Conservation (phyloP, 2,888 invertebrate species). For the Hirtodrosophila alboralis region DNA sequence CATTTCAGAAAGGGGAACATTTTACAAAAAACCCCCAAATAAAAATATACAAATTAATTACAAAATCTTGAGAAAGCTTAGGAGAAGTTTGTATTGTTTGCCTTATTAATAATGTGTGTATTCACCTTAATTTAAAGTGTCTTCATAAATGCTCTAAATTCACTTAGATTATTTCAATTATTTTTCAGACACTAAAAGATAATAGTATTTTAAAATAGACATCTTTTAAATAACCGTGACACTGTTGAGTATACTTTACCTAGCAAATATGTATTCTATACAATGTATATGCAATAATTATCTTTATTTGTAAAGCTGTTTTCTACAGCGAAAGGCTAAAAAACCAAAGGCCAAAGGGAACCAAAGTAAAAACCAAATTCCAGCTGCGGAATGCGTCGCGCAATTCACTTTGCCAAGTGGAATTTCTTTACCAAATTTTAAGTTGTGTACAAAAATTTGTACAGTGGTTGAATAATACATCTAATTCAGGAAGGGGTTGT, state of each 20-base stretch:
- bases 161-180: no score
- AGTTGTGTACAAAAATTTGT: conserved; percentile 50
- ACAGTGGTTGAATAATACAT: conserved; percentile 39
- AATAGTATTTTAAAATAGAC: background rate
- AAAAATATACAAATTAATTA: no score
- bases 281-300: conserved; percentile 54
- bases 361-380: conserved; percentile 58
- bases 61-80: no score
- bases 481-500: conserved; percentile 40
- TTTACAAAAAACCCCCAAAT: no score
- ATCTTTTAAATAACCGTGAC: background rate
- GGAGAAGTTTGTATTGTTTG: no score
- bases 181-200: no score
- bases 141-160: no score
- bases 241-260: background rate
- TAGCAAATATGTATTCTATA: conserved; percentile 9
- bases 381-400: conserved; percentile 56
- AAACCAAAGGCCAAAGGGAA: conserved; percentile 44
- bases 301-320: conserved; percentile 54
- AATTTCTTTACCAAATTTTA: conserved; percentile 57
- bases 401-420: conserved; percentile 61
- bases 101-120: no score
- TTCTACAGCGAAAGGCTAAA: conserved; percentile 22
- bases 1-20: no score
- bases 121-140: no score